Conservation (phyloP, 2,888 invertebrate species). For the Drosophila kambysellisi region DNA sequence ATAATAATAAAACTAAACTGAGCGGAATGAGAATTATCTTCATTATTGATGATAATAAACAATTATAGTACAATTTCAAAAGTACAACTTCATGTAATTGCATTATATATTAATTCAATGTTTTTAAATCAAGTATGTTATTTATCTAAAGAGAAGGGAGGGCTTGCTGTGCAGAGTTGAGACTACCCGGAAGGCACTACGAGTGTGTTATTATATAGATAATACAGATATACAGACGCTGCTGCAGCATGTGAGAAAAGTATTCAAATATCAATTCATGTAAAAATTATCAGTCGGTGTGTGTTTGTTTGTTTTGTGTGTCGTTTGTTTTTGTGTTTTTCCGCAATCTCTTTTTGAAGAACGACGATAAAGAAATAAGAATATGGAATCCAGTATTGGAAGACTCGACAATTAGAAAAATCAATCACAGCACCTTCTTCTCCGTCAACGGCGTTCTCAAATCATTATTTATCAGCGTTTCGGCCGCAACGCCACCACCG, state of each 20-base stretch:
- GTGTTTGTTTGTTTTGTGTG: neutral
- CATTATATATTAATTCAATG: constrained; percentile 10
- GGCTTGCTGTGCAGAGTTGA: constrained; percentile 19
- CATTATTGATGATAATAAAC: constrained; percentile 17
- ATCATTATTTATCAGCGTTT: constrained; percentile 11
- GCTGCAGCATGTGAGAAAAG: constrained; percentile 24
- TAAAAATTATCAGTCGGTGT: constrained; percentile 78
- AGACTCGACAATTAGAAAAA: constrained; percentile 19
- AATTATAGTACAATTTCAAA: constrained; percentile 21
- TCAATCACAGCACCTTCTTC: constrained; percentile 63
- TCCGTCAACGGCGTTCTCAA: constrained; percentile 27
- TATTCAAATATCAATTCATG: constrained; percentile 40
- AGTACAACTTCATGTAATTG: constrained; percentile 36
- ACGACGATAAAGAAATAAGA: constrained; percentile 30
- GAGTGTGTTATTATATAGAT: constrained; percentile 36
- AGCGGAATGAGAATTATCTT: constrained; percentile 63
- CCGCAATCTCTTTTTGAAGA: constrained; percentile 29
- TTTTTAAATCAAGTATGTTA: constrained; percentile 32
- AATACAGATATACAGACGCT: constrained; percentile 35
- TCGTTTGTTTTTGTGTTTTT: neutral
- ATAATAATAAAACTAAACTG: constrained; percentile 54
- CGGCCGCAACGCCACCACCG: constrained; percentile 5
- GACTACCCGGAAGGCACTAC: constrained; percentile 67
- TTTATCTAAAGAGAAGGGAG: constrained; percentile 31
- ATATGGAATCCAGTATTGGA: constrained; percentile 23